Evolutionary conservation across 1,140 invertebrate species (phyloP).

Genomic region (Lucilia sericata): DNA sequence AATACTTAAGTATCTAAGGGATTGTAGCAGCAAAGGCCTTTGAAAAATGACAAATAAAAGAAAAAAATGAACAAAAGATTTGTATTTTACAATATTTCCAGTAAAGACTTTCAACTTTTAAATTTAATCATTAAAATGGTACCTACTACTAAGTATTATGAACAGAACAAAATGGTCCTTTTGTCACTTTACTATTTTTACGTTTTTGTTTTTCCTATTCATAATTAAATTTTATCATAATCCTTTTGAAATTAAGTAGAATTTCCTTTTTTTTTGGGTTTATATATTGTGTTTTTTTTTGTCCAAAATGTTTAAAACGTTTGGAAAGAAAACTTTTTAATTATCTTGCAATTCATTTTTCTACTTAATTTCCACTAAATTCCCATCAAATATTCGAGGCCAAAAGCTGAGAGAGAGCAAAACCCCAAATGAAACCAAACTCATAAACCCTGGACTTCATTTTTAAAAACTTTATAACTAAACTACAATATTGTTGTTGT

Average conservation of each 20-base stretch:
- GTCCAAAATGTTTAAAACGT: neutral
- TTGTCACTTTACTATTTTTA: neutral
- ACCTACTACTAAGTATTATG: neutral
- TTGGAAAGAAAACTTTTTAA: slow-evolving; percentile 32
- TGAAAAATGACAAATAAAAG: neutral
- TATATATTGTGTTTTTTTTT: neutral
- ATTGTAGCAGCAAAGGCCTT: neutral
- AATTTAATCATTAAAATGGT: slow-evolving; percentile 5
- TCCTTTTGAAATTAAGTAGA: slow-evolving; percentile 13
- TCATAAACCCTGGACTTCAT: slow-evolving; percentile 15
- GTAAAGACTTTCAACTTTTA: neutral
- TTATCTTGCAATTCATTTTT: slow-evolving; percentile 43
- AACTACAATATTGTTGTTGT: neutral
- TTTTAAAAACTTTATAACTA: neutral
- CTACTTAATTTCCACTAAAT: slow-evolving; percentile 43
- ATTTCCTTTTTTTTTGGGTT: neutral
- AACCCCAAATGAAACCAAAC: slow-evolving; percentile 14
- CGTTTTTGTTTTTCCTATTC: neutral
- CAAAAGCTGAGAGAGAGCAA: neutral
- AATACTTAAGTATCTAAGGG: neutral
- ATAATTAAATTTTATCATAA: slow-evolving; percentile 20
- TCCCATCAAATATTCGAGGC: slow-evolving; percentile 39
- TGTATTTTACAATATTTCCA: neutral
- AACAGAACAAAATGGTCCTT: neutral
- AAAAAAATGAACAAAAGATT: neutral